Conservation (phyloP, 2,797 vertebrate species). For the Malacoraja senta region DNA sequence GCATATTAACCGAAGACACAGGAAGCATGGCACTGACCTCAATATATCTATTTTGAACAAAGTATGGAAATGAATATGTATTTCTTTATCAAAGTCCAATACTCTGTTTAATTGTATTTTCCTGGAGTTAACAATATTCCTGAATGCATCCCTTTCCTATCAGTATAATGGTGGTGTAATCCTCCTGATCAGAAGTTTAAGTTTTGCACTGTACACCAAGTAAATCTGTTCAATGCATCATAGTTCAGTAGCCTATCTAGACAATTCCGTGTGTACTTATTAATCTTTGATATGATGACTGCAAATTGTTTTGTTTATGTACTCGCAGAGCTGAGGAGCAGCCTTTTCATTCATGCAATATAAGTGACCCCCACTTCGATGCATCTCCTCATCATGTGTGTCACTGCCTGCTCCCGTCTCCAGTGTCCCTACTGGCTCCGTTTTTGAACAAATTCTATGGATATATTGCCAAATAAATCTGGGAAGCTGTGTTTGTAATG, state of each 20-base stretch:
- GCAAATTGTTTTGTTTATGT: neutral
- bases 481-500: constrained; percentile 23
- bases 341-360: constrained; percentile 25
- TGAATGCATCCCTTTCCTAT: constrained; percentile 57
- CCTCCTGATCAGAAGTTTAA: constrained; percentile 58
- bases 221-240: constrained; percentile 62
- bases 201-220: constrained; percentile 68
- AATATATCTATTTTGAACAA: constrained; percentile 57
- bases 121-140: constrained; percentile 50
- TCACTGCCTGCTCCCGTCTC: neutral
- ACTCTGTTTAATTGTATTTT: constrained; percentile 64
- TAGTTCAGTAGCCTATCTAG: constrained; percentile 62
- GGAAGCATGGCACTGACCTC: constrained; percentile 54
- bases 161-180: constrained; percentile 52
- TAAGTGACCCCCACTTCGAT: neutral
- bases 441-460: constrained; percentile 58
- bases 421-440: constrained; percentile 56
- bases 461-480: constrained; percentile 66
- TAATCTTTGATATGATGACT: constrained; percentile 22
- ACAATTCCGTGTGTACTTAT: constrained; percentile 54
- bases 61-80: constrained; percentile 51
- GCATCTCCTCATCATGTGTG: constrained; percentile 13
- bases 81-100: constrained; percentile 58
- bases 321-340: neutral
- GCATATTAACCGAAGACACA: constrained; percentile 49